Evolutionary conservation across 2,888 invertebrate species (phyloP), one percentile per base, ranked within the genome.

Genomic region (Elaeidobius kamerunicus): DNA sequence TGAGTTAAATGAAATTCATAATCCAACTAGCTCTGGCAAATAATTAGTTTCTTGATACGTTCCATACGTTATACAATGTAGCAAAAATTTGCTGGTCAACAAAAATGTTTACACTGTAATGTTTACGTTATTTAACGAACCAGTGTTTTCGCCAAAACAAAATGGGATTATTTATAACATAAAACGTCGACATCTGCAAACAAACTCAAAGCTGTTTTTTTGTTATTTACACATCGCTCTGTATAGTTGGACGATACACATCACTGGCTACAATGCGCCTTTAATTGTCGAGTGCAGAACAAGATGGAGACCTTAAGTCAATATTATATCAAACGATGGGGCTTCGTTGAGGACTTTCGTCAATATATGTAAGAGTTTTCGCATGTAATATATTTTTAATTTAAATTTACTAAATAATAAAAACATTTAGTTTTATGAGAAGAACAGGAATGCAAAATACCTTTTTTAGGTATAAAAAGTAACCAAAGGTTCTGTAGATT

Each of bases 201-300:
- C 54, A 54, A 47, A 30, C 28, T 20, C 28, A 35, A 42, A 43
- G 44, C 43, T 48, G 49, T 40, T 30, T 38, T 49, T 40, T 54
- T 54, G 43, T 54, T 47, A 39, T 54, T 54, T 54, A 54, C 49
- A 49, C 48, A 49, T 44, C 55, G 42, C 35, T 23, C 4, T 50
- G 39, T 46, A 46, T 51, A 38, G 38, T 38, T 32, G 30, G 55
- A 51, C 55, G 55, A 51, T 55, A 47, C 55, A 55, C 55, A 43
- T 55, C 55, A 47, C 41, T 49, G 55, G 46, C 40, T 38, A 55
- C 50, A 46, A 46, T 51, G 46, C 40, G 38, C 30, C 50, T 55
- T 52, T 51, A 55, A 55, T 50, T 45, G 50, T 50, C 34, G 42
- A 55, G 40, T 48, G 55, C 42, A 18, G 52, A 46, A 45, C 52